These are phyloP conservation scores for Sturmia bella DNA, from an alignment of 2,888 invertebrate genomes.

Conservation along the genomic window DNA sequence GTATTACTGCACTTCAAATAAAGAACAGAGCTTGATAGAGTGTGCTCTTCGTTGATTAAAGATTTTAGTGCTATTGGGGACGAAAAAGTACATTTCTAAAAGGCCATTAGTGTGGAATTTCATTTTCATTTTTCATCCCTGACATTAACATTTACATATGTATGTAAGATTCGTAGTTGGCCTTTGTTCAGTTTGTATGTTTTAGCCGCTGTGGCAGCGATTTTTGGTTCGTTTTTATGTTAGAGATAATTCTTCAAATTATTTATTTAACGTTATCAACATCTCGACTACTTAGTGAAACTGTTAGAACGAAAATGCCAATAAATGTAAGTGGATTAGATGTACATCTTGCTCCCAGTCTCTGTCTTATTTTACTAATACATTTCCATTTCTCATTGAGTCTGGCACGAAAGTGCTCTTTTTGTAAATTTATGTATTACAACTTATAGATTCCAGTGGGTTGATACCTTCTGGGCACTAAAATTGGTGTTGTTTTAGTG, in stretches of 20 bases:
- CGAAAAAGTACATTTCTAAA: too few relatives aligned
- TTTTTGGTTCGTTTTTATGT: constrained; percentile 4
- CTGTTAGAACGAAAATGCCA: neutral
- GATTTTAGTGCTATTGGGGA: too few relatives aligned
- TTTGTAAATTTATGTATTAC: neutral
- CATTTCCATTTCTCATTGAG: neutral
- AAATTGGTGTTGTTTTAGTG: constrained; percentile 45
- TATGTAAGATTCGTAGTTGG: neutral
- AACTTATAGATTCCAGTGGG: neutral
- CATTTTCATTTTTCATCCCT: too few relatives aligned
- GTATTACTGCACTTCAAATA: too few relatives aligned
- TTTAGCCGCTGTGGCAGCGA: neutral
- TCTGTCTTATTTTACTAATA: neutral
- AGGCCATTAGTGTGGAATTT: too few relatives aligned
- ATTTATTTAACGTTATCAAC: neutral
- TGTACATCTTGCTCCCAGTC: neutral
- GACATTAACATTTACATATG: too few relatives aligned
- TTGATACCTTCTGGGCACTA: constrained; percentile 56
- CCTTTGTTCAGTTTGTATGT: neutral
- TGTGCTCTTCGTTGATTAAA: too few relatives aligned
- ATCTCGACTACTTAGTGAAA: neutral
- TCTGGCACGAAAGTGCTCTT: neutral
- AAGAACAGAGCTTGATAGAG: too few relatives aligned
- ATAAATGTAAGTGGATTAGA: constrained; percentile 16
- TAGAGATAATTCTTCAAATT: neutral